A percentile compares a stretch with the other conserved stretches of the same genome.
Conservation (phyloP, 2,888 invertebrate species). For the Meiosimyza decipiens region DNA sequence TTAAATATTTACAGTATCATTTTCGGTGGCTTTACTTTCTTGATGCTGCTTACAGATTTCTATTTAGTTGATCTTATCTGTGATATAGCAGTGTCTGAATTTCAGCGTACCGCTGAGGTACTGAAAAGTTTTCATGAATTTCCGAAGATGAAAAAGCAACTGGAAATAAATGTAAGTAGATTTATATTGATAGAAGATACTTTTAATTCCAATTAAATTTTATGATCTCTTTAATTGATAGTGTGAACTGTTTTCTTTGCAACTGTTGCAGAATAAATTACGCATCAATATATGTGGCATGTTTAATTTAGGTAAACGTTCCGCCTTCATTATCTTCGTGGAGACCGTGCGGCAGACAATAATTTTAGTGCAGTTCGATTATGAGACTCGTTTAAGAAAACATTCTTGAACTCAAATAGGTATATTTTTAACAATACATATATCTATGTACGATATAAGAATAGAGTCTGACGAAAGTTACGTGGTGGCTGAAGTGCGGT, state of each 20-base stretch:
- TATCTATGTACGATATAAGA: too few species aligned
- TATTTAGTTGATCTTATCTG: background rate
- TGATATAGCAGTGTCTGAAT: background rate
- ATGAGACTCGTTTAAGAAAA: background rate
- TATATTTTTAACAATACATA: too few species aligned
- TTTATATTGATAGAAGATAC: background rate
- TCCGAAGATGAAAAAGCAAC: background rate
- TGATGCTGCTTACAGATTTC: background rate
- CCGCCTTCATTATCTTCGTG: background rate
- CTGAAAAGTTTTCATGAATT: background rate
- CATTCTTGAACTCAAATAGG: too few species aligned
- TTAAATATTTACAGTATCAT: background rate
- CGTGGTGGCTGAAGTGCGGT: too few species aligned
- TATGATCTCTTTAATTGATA: background rate
- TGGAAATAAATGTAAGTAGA: background rate
- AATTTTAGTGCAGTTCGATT: conserved; percentile 27
- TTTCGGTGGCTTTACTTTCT: background rate
- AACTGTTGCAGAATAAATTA: conserved; percentile 24
- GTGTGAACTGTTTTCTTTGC: conserved; percentile 24
- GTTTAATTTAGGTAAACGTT: conserved; percentile 12
- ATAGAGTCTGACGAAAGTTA: too few species aligned
- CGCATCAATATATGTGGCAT: conserved; percentile 22
- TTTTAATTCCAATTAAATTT: background rate
- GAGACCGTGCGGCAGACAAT: conserved; percentile 19
- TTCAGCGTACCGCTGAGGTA: background rate